phyloP scores from a whole-genome alignment of 2,797 vertebrate genomes.

The Phoxinus dragarum region DNA sequence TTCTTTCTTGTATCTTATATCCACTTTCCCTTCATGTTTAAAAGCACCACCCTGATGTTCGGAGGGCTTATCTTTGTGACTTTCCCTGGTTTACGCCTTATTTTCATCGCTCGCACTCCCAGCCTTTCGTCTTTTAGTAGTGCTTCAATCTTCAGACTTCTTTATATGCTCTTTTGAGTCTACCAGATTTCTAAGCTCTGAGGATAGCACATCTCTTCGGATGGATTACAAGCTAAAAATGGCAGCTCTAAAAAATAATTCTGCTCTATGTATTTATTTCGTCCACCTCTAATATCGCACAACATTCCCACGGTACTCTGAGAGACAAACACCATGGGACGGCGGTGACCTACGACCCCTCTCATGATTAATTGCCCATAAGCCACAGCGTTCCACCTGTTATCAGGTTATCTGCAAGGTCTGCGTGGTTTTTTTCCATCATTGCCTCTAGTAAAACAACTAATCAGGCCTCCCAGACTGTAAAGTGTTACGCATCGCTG shows the following conservation, averaged over 20 bases:
- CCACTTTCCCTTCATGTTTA: not conserved
- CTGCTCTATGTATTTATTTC: not conserved
- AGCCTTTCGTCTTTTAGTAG: not conserved
- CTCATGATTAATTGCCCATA: constrained; percentile 36
- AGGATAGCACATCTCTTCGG: not conserved
- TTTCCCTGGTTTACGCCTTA: not conserved
- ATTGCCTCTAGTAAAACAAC: constrained; percentile 28
- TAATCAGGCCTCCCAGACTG: constrained; percentile 16
- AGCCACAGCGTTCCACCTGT: constrained; percentile 26
- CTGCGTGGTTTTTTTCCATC: constrained; percentile 32
- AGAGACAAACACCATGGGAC: constrained; percentile 42
- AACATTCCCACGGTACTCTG: constrained; percentile 47
- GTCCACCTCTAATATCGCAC: constrained; percentile 4
- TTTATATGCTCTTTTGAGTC: not conserved
- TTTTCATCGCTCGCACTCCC: not conserved
- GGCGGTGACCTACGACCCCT: constrained; percentile 12
- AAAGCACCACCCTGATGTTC: constrained; percentile 18
- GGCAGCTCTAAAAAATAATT: not conserved
- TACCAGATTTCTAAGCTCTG: not conserved
- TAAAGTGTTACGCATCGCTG: constrained; percentile 12
- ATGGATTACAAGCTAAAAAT: too few relatives aligned
- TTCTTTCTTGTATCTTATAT: constrained; percentile 30
- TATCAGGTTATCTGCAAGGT: constrained; percentile 46
- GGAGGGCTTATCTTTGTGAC: not conserved
- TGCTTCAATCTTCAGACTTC: not conserved